Evolutionary conservation across 2,113 vertebrate species (phyloP).

Genomic region (Salvelinus fontinalis): DNA sequence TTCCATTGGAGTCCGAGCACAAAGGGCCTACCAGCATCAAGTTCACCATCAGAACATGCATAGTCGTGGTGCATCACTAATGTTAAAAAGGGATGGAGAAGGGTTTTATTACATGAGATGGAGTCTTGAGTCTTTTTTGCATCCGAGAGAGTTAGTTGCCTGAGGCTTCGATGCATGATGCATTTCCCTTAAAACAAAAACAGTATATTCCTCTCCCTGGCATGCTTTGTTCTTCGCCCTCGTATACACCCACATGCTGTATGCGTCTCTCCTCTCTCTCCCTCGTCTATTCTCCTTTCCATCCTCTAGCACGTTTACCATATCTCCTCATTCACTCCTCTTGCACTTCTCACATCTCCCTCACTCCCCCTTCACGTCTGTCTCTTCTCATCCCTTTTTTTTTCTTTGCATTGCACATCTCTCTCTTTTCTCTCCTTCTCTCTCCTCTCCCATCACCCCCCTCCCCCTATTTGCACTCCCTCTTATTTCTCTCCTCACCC

Average conservation of each 20-base stretch:
- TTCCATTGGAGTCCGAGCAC: slow-evolving; percentile 25
- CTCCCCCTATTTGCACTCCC: neutral
- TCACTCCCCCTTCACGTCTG: slow-evolving; percentile 29
- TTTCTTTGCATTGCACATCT: neutral
- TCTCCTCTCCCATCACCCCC: neutral
- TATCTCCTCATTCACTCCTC: neutral
- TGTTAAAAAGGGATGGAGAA: neutral
- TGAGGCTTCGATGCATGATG: neutral
- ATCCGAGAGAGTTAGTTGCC: neutral
- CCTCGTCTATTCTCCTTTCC: no score
- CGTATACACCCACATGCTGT: slow-evolving; percentile 61
- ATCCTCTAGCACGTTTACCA: no score
- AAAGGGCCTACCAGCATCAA: slow-evolving; percentile 11
- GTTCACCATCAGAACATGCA: neutral
- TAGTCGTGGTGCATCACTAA: neutral
- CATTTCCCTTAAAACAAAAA: neutral
- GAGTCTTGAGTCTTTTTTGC: neutral
- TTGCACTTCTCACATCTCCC: slow-evolving; percentile 15
- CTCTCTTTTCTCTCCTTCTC: neutral
- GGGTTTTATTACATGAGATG: neutral
- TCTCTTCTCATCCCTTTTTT: slow-evolving; percentile 1
- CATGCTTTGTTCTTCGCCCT: slow-evolving; percentile 58
- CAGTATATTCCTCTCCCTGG: neutral
- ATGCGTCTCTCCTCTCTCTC: slow-evolving; percentile 28
- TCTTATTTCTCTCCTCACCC: neutral